Percentiles rank a stretch among this genome's conserved stretches.
These are phyloP conservation scores for Oncorhynchus gorbuscha DNA, from an alignment of 2,113 vertebrate species.

Conservation along the genomic window DNA sequence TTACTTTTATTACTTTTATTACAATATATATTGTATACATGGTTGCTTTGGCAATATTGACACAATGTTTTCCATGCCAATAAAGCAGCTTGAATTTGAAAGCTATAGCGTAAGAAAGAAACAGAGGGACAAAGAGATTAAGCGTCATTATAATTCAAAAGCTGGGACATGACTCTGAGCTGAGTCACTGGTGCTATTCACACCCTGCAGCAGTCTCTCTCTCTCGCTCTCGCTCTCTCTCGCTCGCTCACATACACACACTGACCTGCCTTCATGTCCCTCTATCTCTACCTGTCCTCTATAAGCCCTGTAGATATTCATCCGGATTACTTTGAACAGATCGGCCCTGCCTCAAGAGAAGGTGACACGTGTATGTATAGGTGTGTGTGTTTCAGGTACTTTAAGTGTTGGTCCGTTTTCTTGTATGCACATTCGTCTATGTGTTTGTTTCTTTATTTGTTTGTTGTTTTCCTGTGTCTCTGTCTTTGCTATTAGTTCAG, in stretches of 20 bases:
- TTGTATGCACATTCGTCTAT: neutral
- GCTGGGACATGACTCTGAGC: conserved; percentile 26
- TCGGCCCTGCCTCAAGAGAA: neutral
- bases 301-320: neutral
- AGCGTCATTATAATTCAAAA: conserved; percentile 5
- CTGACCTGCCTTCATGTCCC: conserved; percentile 1
- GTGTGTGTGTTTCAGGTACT: conserved; percentile 43
- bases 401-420: neutral
- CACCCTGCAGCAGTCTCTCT: too few species aligned
- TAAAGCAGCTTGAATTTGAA: too few species aligned
- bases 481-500: neutral
- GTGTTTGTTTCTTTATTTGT: neutral
- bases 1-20: too few species aligned
- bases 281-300: neutral
- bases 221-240: too few species aligned
- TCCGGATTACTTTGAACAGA: neutral
- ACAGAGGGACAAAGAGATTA: neutral
- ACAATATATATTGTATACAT: too few species aligned
- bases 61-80: too few species aligned
- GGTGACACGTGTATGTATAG: too few species aligned
- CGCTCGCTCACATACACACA: too few species aligned
- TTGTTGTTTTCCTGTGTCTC: neutral
- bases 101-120: neutral
- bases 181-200: conserved; percentile 28
- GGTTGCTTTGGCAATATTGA: too few species aligned